Conservation (phyloP, 2,888 invertebrate genomes). For the Dasysyrphus albostriatus region DNA sequence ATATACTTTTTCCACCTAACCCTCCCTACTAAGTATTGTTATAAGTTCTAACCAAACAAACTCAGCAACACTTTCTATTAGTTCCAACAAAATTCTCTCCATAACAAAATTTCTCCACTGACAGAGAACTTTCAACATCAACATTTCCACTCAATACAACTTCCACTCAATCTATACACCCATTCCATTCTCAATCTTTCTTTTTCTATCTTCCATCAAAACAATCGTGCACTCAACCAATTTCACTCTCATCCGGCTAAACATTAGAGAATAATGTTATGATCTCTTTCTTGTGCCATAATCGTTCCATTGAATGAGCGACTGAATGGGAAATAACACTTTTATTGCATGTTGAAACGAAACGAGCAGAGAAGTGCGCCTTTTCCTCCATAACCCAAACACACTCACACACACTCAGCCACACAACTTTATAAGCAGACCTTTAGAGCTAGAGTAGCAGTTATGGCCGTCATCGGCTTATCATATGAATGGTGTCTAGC, state of each 20-base stretch:
- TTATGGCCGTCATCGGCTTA: constrained; percentile 52
- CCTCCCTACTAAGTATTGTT: background rate
- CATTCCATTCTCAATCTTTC: constrained; percentile 31
- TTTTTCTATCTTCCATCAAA: constrained; percentile 42
- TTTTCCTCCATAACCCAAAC: constrained; percentile 38
- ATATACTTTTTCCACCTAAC: too few species aligned
- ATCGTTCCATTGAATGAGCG: constrained; percentile 76
- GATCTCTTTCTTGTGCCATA: constrained; percentile 75
- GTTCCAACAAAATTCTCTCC: constrained; percentile 9
- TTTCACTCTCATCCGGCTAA: constrained; percentile 74
- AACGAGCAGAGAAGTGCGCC: constrained; percentile 76
- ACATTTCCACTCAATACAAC: constrained; percentile 25
- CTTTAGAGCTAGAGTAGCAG: constrained; percentile 25
- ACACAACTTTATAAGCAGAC: background rate
- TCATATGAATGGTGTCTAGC: constrained; percentile 38
- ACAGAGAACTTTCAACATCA: background rate
- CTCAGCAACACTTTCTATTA: constrained; percentile 14
- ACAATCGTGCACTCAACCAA: constrained; percentile 71
- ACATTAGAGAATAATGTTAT: constrained; percentile 74
- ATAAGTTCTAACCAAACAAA: too few species aligned
- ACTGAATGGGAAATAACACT: constrained; percentile 76
- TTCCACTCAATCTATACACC: constrained; percentile 34
- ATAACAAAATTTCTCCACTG: constrained; percentile 15
- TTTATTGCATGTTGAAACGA: constrained; percentile 76
- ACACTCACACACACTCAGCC: background rate